These are phyloP conservation scores for Nibea albiflora DNA, from an alignment of 2,113 vertebrate species.

Conservation along the genomic window DNA sequence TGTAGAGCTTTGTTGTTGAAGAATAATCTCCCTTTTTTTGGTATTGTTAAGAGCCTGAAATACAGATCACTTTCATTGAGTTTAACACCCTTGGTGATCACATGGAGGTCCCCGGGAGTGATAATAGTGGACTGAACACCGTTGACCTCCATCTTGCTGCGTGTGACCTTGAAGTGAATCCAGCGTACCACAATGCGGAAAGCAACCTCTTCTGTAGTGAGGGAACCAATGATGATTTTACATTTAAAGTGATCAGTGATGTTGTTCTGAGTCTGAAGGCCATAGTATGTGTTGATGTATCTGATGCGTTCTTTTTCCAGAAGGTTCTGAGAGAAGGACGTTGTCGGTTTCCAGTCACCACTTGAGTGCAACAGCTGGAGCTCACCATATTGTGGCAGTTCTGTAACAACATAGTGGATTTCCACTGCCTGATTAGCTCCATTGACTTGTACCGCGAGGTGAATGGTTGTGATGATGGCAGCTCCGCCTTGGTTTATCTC, in stretches of 20 bases:
- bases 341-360: constrained; percentile 85
- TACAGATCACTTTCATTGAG: constrained; percentile 81
- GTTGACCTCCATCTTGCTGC: constrained; percentile 83
- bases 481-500: constrained; percentile 83
- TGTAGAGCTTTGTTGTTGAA: constrained; percentile 81
- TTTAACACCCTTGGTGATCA: constrained; percentile 78
- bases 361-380: constrained; percentile 83
- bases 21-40: constrained; percentile 86
- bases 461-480: constrained; percentile 79
- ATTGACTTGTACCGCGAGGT: constrained; percentile 87
- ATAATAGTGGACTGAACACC: constrained; percentile 77
- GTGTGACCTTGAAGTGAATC: constrained; percentile 86
- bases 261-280: constrained; percentile 81
- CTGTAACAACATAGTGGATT: constrained; percentile 83
- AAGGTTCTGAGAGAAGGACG: constrained; percentile 85
- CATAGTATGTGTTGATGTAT: constrained; percentile 85
- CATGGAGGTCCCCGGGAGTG: constrained; percentile 83
- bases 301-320: constrained; percentile 81
- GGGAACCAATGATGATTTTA: constrained; percentile 82
- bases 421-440: constrained; percentile 78
- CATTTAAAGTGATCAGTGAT: constrained; percentile 87
- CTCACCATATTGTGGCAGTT: constrained; percentile 84
- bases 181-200: constrained; percentile 85
- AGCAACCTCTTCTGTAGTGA: constrained; percentile 75
- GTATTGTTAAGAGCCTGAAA: constrained; percentile 85